Evolutionary conservation across 2,888 invertebrate species (phyloP).

Genomic region (Rhyacophila evoluta): DNA sequence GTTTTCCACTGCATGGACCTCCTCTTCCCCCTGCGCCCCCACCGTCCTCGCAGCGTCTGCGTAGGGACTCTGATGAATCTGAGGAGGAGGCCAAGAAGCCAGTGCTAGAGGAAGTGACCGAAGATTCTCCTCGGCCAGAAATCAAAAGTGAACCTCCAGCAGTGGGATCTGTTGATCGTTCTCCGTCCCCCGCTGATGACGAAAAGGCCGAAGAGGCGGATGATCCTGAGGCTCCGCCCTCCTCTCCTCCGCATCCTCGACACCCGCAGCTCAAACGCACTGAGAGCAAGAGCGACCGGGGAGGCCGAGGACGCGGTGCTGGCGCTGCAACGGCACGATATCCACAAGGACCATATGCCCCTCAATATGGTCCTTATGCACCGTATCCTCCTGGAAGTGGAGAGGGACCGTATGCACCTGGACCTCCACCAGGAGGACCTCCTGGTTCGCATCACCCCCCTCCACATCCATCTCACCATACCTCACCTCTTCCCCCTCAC

Average conservation of each 20-base stretch:
- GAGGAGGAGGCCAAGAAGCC: constrained; percentile 32
- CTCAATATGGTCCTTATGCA: constrained; percentile 66
- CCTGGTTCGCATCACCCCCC: constrained; percentile 59
- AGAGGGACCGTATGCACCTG: constrained; percentile 49
- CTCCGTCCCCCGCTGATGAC: constrained; percentile 46
- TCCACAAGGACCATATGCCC: constrained; percentile 68
- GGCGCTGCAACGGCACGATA: constrained; percentile 60
- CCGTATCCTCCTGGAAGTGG: constrained; percentile 62
- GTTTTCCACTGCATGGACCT: constrained; percentile 47
- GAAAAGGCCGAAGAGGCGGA: constrained; percentile 34
- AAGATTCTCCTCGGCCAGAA: constrained; percentile 59
- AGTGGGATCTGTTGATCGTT: constrained; percentile 40
- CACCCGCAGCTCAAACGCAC: constrained; percentile 65
- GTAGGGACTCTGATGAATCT: constrained; percentile 11
- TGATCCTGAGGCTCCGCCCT: constrained; percentile 25
- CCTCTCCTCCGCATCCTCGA: constrained; percentile 59
- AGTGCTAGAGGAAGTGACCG: neutral
- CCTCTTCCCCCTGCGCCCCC: constrained; percentile 30
- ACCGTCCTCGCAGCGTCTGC: neutral
- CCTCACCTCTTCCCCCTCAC: constrained; percentile 35
- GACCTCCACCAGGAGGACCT: constrained; percentile 57
- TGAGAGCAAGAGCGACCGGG: constrained; percentile 66
- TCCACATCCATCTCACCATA: constrained; percentile 30
- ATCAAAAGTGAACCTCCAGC: constrained; percentile 65
- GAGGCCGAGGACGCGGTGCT: constrained; percentile 58